Evolutionary conservation across 2,888 invertebrate species (phyloP).

Genomic region (Sarcophaga rosellei): DNA sequence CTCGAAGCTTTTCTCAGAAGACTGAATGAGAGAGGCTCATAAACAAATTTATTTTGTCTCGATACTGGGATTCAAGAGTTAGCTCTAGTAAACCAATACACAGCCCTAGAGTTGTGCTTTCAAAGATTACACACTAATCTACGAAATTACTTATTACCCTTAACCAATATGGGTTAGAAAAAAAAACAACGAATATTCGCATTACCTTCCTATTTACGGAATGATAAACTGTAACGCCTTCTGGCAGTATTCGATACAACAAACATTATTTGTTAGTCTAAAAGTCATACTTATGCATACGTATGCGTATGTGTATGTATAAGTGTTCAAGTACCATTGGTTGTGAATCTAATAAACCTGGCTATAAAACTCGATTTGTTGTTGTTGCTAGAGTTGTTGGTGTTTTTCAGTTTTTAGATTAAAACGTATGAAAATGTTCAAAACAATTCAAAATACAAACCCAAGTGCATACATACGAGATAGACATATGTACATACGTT

Average conservation of each 20-base stretch:
- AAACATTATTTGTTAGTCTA: constrained; percentile 38
- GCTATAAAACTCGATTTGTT: constrained; percentile 27
- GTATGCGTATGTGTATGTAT: neutral
- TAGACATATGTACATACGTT: constrained; percentile 22
- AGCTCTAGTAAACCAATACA: too few relatives aligned
- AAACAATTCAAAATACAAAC: constrained; percentile 55
- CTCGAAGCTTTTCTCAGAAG: too few relatives aligned
- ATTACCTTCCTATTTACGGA: constrained; percentile 53
- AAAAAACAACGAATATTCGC: neutral
- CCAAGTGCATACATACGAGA: neutral
- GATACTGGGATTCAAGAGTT: too few relatives aligned
- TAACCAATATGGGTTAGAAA: neutral
- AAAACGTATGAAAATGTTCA: constrained; percentile 46
- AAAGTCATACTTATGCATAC: neutral
- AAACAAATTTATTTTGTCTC: too few relatives aligned
- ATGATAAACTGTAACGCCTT: constrained; percentile 66
- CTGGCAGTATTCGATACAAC: constrained; percentile 61
- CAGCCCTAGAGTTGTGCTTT: too few relatives aligned
- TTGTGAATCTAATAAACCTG: constrained; percentile 33
- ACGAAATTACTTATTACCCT: constrained; percentile 1
- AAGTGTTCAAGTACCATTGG: neutral
- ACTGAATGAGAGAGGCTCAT: too few relatives aligned
- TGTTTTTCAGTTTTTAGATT: constrained; percentile 33
- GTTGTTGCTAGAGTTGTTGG: constrained; percentile 21
- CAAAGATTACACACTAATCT: neutral